Evolutionary conservation across 1,140 invertebrate genomes (phyloP), one percentile per base, ranked within the genome.

Genomic region (Aricia agestis): DNA sequence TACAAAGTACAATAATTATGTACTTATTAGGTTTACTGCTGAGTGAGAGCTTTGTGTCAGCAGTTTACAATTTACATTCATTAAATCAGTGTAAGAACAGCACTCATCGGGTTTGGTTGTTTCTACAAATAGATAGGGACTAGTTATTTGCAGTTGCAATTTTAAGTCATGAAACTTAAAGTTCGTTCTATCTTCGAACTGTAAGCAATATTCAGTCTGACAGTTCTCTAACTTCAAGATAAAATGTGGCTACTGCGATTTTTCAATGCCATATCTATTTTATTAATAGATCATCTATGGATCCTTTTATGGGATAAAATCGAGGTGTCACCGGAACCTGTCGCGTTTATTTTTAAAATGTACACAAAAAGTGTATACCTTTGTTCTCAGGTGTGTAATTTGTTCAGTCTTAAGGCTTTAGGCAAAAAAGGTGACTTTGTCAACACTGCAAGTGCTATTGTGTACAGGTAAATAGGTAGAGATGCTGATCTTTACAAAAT

Each of bases 301-400:
- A 52, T 52, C 45, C 45, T 52, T 52, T 52, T 52, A 52, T 52
- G 45, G 45, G 45, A 52, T 52, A 52, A 42, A 52, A 52, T 52
- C 45, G 11, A 52, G 45, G 45, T 19, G 59, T 19, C 18, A 63
- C 59, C 59, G 59, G 59, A 63, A 63, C 59, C 59, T 63, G 59
- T 10, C 18, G 59, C 25, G 19, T 63, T 63, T 19, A 63, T 63
- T 63, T 11, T 63, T 63, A 63, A 11, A 63, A 31, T 19, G 59
- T 59, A 19, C 59, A 63, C 59, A 63, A 63, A 63, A 59, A 63
- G 25, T 25, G 73, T 67, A 76, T 71, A 72, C 74, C 76, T 80
- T 78, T 80, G 81, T 84, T 82, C 79, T 78, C 75, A 79, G 76
- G 81, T 79, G 79, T 87, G 79, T 85, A 63, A 63, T 67, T 67